Percentiles rank a stretch among this genome's conserved stretches.
phyloP scores from a whole-genome alignment of 2,797 vertebrate species.

The Forpus xanthops region DNA sequence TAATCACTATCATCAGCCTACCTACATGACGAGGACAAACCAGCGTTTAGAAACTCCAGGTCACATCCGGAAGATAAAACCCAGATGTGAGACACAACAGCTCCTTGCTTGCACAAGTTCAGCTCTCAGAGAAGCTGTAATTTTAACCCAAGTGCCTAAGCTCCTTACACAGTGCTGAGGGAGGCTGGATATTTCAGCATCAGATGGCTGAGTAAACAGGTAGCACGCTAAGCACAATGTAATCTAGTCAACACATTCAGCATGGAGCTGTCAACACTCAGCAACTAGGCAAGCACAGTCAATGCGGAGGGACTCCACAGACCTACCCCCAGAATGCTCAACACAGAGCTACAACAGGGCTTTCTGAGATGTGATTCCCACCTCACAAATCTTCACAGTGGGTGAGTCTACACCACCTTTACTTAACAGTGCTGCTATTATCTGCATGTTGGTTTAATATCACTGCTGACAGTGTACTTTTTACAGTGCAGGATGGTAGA shows the following conservation, averaged over 20 bases:
- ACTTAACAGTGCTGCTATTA: neutral
- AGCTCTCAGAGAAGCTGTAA: neutral
- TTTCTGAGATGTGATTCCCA: neutral
- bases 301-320: neutral
- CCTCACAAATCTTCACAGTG: neutral
- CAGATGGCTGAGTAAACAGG: neutral
- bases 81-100: neutral
- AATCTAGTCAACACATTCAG: neutral
- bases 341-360: neutral
- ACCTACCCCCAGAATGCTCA: neutral
- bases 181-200: neutral
- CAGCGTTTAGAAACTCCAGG: neutral
- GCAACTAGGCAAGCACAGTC: neutral
- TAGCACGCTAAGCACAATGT: rapidly evolving
- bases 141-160: neutral
- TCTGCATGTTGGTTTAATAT: neutral
- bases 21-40: neutral
- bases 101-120: neutral
- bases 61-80: neutral
- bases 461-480: neutral
- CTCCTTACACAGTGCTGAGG: neutral
- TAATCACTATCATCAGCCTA: neutral
- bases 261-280: neutral
- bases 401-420: neutral
- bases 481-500: neutral